Base-by-base conservation (phyloP, 1,140 invertebrate genomes). In the Drosophila bifasciata region DNA sequence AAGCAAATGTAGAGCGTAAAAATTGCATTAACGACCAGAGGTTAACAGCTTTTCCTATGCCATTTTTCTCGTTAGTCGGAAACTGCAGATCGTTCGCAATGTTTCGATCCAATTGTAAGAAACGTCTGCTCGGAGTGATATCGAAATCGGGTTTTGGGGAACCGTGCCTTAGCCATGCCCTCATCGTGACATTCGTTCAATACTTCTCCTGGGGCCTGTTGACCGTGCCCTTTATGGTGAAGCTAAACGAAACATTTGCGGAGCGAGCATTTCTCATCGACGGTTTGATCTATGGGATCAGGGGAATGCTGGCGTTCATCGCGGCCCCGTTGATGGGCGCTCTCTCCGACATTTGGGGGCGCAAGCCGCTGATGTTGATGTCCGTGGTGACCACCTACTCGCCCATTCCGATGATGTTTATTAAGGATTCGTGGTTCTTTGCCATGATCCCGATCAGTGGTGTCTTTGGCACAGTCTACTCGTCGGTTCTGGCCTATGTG, bases 391-490 rank as follows among this genome's bases (percentile, higher is more conserved):
- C 99, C 93, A 99, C 99, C 0, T 99, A 98, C 93, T 96, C 97
- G 62, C 99, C 99, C 23, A 99, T 99, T 90, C 99, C 99, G 49
- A 94, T 99, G 48, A 99, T 99, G 97, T 98, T 97, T 90, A 96
- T 99, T 84, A 99, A 98, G 93, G 98, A 98, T 45, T 99, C 98
- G 97, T 99, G 98, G 98, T 99, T 99, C 92, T 99, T 99, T 93
- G 98, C 98, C 45, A 97, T 99, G 96, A 98, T 99, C 92, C 98
- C 97, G 76, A 97, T 99, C 90, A 99, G 97, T 70, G 99, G 99
- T 50, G 95, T 99, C 57, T 99, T 99, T 93, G 97, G 98, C 48
- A 98, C 99, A 49, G 99, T 99, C 36, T 99, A 99, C 92, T 98
- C 97, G 45, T 98, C 99, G 51, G 97, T 99, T 15, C 99, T 99